Percentiles rank a stretch among this genome's conserved stretches.
These are phyloP conservation scores for Caenorhabditis zanzibari DNA, from an alignment of 2,888 invertebrate genomes.

Conservation along the genomic window DNA sequence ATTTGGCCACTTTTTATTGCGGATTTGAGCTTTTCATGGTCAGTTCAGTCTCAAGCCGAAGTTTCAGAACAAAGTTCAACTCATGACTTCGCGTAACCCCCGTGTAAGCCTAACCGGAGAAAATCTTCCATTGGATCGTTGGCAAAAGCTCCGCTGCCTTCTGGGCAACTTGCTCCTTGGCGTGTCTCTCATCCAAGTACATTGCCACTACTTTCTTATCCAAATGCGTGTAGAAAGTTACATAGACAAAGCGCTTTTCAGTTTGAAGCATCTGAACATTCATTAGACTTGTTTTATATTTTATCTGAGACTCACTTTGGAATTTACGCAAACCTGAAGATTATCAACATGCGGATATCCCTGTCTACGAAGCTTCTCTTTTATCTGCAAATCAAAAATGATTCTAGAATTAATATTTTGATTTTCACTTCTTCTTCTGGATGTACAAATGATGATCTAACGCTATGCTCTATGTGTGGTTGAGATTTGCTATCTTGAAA, in stretches of 20 bases:
- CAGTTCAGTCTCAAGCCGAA: too few species aligned
- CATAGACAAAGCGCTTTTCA: background rate
- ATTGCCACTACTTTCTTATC: background rate
- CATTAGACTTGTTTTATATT: too few species aligned
- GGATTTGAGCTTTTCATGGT: too few species aligned
- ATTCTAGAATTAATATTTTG: background rate
- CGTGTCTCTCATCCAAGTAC: background rate
- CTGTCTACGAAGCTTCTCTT: too few species aligned
- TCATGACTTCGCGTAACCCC: too few species aligned
- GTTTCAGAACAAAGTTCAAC: too few species aligned
- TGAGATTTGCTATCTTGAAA: background rate
- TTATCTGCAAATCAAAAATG: too few species aligned
- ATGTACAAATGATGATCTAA: background rate
- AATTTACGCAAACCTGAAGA: too few species aligned
- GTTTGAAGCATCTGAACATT: too few species aligned
- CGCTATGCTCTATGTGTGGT: background rate
- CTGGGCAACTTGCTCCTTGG: background rate
- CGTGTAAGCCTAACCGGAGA: background rate
- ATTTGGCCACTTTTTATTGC: too few species aligned
- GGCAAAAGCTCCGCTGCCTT: constrained; percentile 19
- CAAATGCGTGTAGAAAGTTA: constrained; percentile 9
- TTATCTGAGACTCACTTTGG: too few species aligned
- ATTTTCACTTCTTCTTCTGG: background rate
- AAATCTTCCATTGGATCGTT: background rate
- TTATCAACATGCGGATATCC: too few species aligned